phyloP scores from a whole-genome alignment of 2,797 vertebrate genomes.

The Micropoecilia bifurca region DNA sequence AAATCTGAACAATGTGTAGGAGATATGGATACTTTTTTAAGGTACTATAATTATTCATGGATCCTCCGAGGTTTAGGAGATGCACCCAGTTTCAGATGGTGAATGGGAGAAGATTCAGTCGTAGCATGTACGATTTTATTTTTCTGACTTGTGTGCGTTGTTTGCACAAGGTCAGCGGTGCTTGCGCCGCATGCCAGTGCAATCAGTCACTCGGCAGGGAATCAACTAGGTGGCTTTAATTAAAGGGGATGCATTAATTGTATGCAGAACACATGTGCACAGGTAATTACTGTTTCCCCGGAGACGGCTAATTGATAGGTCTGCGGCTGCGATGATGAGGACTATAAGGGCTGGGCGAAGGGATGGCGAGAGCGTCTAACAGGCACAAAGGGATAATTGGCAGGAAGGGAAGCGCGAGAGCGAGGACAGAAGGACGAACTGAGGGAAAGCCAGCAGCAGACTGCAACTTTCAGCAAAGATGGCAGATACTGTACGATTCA shows the following conservation, averaged over 20 bases:
- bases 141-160: constrained; percentile 5
- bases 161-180: constrained; percentile 14
- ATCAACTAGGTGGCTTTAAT: constrained; percentile 77
- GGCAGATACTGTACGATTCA: constrained; percentile 8
- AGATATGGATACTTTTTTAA: not conserved
- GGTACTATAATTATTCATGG: not conserved
- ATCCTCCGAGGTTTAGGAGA: not conserved
- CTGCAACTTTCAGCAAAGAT: constrained; percentile 4
- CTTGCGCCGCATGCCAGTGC: constrained; percentile 23
- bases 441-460: constrained; percentile 15
- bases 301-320: constrained; percentile 81
- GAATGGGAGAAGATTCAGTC: not conserved
- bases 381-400: constrained; percentile 61
- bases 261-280: constrained; percentile 78
- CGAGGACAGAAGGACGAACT: constrained; percentile 11
- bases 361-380: constrained; percentile 48
- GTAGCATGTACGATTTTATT: not conserved
- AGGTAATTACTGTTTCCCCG: constrained; percentile 81
- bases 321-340: constrained; percentile 66
- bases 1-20: not conserved
- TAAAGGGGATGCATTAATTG: constrained; percentile 77
- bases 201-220: constrained; percentile 72
- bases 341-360: constrained; percentile 61
- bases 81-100: not conserved
- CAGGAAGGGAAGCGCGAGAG: constrained; percentile 37